phyloP scores from a whole-genome alignment of 2,113 vertebrate species.

The Neoarius graeffei region DNA sequence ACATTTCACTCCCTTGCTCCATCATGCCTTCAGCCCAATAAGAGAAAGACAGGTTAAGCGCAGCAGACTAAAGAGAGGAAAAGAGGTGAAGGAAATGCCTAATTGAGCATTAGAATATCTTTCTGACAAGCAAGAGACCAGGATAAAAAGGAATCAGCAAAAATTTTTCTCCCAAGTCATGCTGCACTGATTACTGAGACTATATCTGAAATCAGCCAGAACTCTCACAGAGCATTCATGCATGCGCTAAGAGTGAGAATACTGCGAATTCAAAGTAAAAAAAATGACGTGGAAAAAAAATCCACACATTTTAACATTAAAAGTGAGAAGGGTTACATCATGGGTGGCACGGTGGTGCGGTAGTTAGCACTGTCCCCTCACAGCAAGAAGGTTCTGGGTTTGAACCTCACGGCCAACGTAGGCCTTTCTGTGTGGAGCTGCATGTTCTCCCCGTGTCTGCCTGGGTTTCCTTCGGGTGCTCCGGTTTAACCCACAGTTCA shows the following conservation, averaged over 20 bases:
- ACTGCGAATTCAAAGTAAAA: background rate
- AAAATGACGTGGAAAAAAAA: background rate
- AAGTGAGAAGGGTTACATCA: background rate
- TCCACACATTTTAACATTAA: background rate
- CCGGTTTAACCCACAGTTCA: too few relatives aligned
- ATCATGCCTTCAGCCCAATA: background rate
- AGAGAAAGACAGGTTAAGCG: slow-evolving; percentile 34
- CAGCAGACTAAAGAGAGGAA: slow-evolving; percentile 51
- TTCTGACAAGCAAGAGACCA: slow-evolving; percentile 50
- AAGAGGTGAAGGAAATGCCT: slow-evolving; percentile 47
- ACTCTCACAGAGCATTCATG: background rate
- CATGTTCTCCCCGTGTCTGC: too few relatives aligned
- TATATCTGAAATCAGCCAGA: slow-evolving; percentile 22
- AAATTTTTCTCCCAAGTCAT: slow-evolving; percentile 29
- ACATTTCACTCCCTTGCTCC: slow-evolving; percentile 11
- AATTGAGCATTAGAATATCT: slow-evolving; percentile 57
- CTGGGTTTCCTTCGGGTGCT: too few relatives aligned
- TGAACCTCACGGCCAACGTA: too few relatives aligned
- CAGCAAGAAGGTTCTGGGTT: too few relatives aligned
- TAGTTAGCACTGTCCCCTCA: too few relatives aligned
- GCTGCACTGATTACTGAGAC: slow-evolving; percentile 46
- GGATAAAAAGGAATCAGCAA: slow-evolving; percentile 52
- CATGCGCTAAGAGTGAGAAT: background rate
- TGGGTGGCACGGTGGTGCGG: too few relatives aligned
- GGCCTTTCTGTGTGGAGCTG: too few relatives aligned